These are phyloP conservation scores for Todiramphus chloris DNA, from an alignment of 2,113 vertebrate genomes.

Conservation along the genomic window DNA sequence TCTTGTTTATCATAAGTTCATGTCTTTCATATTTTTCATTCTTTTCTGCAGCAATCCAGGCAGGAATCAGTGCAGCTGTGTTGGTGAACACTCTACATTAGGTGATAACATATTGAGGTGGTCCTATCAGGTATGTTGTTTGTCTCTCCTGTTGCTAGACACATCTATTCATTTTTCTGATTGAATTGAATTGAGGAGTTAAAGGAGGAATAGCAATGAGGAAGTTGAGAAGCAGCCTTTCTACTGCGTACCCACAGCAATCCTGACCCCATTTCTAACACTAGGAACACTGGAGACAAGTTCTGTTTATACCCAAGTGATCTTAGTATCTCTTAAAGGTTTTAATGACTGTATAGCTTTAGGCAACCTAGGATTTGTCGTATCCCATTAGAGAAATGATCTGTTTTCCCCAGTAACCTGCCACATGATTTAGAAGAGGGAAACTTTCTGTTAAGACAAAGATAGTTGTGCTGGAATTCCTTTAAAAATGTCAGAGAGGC, in stretches of 20 bases:
- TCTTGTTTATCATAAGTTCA: neutral
- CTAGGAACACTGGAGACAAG: neutral
- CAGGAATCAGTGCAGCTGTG: conserved; percentile 20
- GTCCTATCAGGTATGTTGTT: conserved; percentile 69
- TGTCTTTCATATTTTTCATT: neutral
- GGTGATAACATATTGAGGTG: conserved; percentile 35
- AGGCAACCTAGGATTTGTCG: neutral
- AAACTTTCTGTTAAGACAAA: neutral
- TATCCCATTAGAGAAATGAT: neutral
- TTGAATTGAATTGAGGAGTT: neutral
- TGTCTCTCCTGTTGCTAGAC: neutral
- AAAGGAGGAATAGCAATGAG: neutral
- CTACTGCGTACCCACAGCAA: neutral
- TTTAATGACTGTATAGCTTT: neutral
- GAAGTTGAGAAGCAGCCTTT: neutral
- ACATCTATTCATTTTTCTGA: neutral
- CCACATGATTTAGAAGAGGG: neutral
- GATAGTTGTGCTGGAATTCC: neutral
- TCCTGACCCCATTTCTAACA: neutral
- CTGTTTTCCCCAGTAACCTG: neutral
- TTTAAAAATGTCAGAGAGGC: neutral
- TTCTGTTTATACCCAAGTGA: neutral
- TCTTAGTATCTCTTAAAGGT: neutral
- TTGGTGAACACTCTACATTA: neutral
- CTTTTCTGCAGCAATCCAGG: neutral